Evolutionary conservation across 2,888 invertebrate genomes (phyloP), one percentile per base, ranked within the genome.

Genomic region (Pristionchus japonicus): DNA sequence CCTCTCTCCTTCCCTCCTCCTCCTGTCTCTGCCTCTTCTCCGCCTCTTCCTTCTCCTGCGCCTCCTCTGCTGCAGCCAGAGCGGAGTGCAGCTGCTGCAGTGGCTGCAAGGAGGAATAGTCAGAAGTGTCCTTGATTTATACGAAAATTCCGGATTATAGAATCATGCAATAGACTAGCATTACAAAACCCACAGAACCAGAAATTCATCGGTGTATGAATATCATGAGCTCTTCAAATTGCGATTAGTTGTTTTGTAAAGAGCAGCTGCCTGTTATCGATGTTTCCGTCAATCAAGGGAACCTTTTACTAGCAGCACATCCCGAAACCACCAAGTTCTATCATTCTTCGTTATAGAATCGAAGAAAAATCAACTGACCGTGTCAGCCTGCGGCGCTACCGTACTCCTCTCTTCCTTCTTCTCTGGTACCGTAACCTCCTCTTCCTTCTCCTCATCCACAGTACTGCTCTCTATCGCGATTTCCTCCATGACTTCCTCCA

Each of bases 1-100:
- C 77, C 27, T 17, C 40, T 34, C 43, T 77, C 43, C 77, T 70
- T 27, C 77, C 77, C 77, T 77, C 77, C 40, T 43, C 64, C 70
- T 70, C 70, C 13, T 77, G 27, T 43, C 43, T 77, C 47, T 43
- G n/a, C 17, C 77, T 77, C 77, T 43, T 77, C 77, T 77, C 77
- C 27, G 43, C 77, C 27, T 77, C 47, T 23, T 77, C 77, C 27
- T 27, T 77, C 47, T 77, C 77, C 27, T 47, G 77, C 77, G 43
- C 43, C 77, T 77, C 77, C 77, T 77, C 47, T 4, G 77, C 77
- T 77, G 77, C 77, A 43, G 77, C 77, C 7, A 77, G 77, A 34
- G 77, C 77, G 9, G 77, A 77, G 27, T 77, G 77, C 77, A 77
- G 43, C 43, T 77, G 77, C 77, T 77, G 77, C 77, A 77, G 77